Percentiles rank a stretch among this genome's conserved stretches.
Conservation (phyloP, 2,797 vertebrate species). For the Helicolenus hilgendorfi region DNA sequence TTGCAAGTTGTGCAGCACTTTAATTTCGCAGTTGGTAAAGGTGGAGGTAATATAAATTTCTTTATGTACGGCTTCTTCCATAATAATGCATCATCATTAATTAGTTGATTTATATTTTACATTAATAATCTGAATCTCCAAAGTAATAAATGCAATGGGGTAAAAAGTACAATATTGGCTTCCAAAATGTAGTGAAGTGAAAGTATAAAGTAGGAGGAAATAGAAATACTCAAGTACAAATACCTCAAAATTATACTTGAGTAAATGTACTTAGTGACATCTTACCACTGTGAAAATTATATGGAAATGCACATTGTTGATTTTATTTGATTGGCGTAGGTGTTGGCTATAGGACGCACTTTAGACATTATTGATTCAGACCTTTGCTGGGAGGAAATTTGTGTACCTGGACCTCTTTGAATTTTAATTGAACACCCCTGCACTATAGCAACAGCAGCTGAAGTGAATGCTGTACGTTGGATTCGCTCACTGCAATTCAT, state of each 20-base stretch:
- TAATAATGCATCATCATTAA: not conserved
- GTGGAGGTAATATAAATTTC: not conserved
- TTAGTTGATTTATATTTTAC: not conserved
- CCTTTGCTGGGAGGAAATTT: not conserved
- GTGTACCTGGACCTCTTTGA: not conserved
- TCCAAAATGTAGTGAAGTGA: not conserved
- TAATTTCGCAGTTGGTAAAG: not conserved
- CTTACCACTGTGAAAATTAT: not conserved
- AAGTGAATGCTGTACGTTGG: conserved; percentile 10
- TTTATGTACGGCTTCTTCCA: not conserved
- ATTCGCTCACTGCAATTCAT: conserved; percentile 29
- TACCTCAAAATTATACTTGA: no score
- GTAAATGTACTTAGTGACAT: not conserved
- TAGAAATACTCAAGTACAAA: not conserved
- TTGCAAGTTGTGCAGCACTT: not conserved
- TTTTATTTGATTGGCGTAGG: not conserved
- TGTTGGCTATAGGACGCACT: not conserved
- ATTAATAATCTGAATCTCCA: not conserved
- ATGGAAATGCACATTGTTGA: not conserved
- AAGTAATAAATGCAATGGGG: not conserved
- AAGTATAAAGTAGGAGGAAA: not conserved
- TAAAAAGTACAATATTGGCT: not conserved
- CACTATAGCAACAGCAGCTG: conserved; percentile 28
- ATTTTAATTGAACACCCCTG: not conserved
- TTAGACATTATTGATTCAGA: not conserved